Conservation (phyloP, 92 coral and sea anemone species). For the Parazoanthus darwini region DNA sequence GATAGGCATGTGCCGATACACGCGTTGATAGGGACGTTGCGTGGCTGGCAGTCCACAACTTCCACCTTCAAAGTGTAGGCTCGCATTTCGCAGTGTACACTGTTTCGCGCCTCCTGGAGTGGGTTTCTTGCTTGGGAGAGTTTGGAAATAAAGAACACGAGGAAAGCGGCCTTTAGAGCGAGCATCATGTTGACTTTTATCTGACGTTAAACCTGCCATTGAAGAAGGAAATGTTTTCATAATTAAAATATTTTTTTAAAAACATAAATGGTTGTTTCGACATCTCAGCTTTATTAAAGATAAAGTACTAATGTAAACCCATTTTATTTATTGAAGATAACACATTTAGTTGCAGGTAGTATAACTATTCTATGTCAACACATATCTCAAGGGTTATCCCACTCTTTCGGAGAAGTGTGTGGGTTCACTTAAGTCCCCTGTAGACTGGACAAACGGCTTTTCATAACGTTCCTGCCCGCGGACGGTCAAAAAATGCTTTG, state of each 20-base stretch:
- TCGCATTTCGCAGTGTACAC: conserved; percentile 52
- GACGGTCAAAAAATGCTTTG: too few relatives aligned
- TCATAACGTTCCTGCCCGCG: too few relatives aligned
- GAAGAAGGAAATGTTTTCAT: background rate
- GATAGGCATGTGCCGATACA: conserved; percentile 64
- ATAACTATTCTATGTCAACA: too few relatives aligned
- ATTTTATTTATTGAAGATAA: background rate
- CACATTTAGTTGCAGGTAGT: too few relatives aligned
- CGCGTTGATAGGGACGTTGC: conserved; percentile 47
- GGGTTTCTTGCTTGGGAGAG: conserved; percentile 42
- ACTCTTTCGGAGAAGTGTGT: too few relatives aligned
- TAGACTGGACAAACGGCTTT: too few relatives aligned
- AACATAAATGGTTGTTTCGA: background rate
- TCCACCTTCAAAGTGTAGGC: conserved; percentile 49
- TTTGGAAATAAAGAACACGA: background rate
- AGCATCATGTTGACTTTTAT: background rate
- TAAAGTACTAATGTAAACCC: too few relatives aligned
- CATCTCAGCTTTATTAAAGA: background rate
- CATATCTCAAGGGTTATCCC: too few relatives aligned
- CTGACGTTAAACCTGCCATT: background rate
- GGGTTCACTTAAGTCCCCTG: too few relatives aligned
- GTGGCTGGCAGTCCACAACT: conserved; percentile 54
- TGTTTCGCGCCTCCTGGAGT: conserved; percentile 48
- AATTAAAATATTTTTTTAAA: background rate
- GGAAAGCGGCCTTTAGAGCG: background rate